Evolutionary conservation across 2,797 vertebrate genomes (phyloP).

Genomic region (Malurus splendens): DNA sequence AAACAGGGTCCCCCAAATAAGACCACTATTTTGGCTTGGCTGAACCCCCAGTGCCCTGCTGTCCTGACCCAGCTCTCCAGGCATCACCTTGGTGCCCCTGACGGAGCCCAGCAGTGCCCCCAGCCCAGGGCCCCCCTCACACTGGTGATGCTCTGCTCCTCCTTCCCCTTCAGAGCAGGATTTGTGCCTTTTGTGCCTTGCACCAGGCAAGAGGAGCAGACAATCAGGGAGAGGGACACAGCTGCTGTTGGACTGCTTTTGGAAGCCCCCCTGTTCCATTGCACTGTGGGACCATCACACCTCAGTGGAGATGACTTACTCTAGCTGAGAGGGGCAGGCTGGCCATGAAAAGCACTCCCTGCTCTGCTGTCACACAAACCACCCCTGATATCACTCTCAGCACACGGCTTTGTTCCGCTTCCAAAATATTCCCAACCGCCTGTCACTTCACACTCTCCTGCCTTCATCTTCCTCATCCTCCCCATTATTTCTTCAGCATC

Average conservation of each 20-base stretch:
- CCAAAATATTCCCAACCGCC: not conserved
- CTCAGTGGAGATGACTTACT: not conserved
- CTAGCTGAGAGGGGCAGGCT: not conserved
- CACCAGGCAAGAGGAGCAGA: not conserved
- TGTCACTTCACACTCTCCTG: not conserved
- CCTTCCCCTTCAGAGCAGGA: not conserved
- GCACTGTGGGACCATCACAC: not conserved
- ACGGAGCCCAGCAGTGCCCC: not conserved
- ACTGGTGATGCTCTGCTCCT: not conserved
- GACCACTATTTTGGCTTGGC: not conserved
- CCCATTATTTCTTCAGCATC: not conserved
- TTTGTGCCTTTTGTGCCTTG: not conserved
- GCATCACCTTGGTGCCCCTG: not conserved
- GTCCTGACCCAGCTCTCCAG: not conserved
- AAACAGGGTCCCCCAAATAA: too few species aligned
- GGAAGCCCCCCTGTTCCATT: not conserved
- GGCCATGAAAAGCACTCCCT: not conserved
- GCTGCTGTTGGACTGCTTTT: not conserved
- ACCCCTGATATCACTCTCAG: fast-evolving
- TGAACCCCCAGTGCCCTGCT: not conserved
- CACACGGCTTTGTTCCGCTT: not conserved
- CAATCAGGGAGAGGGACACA: not conserved
- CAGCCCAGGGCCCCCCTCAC: fast-evolving
- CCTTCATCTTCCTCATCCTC: not conserved
- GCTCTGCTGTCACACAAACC: not conserved